Base-by-base conservation (phyloP, 2,113 vertebrate species). In the Lipophrys pholis region DNA sequence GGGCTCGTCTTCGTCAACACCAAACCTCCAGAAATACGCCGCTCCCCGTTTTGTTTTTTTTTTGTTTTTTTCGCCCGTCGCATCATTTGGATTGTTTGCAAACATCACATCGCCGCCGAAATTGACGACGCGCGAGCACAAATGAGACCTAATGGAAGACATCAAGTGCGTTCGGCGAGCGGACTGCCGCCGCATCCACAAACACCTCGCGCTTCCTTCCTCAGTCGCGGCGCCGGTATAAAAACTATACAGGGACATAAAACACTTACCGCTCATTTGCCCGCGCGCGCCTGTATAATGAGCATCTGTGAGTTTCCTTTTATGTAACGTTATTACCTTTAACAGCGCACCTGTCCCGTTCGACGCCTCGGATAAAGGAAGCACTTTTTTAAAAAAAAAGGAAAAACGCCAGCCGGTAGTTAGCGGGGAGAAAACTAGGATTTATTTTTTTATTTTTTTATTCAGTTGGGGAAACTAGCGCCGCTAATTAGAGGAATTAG, bases 401-500 rank as follows among this genome's bases (percentile, higher is more conserved):
- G 4, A 30, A 30, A 88, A 87, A 75, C 79, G 70, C 78, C 90
- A 85, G 75, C 64, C 64, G 54, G 84, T 71, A 66, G 60, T 70
- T 16, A 68, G 73, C 63, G 67, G 76, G 11, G 46, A 66, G 59
- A 57, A 66, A 61, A 57, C 38, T 11, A 59, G 53, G 56, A 45
- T 55, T 43, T 12, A n/a, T n/a, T 30, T 30, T 30, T 30, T 30
- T 30, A 30, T 30, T 30, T 30, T 30, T 30, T 30, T 30, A 80
- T 72, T 85, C 86, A 86, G 80, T 60, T 56, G 85, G 81, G 21
- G 79, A 76, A 83, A 86, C 78, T 81, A 72, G 76, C 61, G 59
- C 54, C 45, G 80, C 87, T 91, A 91, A 92, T 92, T 92, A 93
- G 88, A 64, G 58, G 88, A 90, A 92, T 91, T 90, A 93, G 88